These are phyloP conservation scores for Arremon aurantiirostris DNA, from an alignment of 2,797 vertebrate species.

Conservation along the genomic window DNA sequence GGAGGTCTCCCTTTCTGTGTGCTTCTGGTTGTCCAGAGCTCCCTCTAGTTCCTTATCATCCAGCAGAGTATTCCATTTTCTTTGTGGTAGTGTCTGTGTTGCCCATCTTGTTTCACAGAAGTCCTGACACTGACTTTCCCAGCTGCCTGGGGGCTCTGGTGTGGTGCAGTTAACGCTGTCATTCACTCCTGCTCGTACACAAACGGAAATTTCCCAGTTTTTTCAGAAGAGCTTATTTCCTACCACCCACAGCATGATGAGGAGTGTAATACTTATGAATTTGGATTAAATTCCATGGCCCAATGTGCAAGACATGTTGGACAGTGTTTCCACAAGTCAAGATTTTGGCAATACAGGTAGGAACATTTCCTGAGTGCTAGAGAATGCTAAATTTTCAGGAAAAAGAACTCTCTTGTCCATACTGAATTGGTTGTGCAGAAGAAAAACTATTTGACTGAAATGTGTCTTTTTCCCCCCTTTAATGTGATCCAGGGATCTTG, in stretches of 20 bases:
- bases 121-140: background rate
- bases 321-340: background rate
- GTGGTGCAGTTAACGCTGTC: background rate
- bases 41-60: rapidly evolving
- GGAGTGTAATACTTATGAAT: background rate
- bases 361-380: background rate
- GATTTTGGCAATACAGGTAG: background rate
- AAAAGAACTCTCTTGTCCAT: background rate
- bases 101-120: background rate
- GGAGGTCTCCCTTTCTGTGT: background rate
- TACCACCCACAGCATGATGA: background rate
- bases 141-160: background rate
- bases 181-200: background rate
- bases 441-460: background rate
- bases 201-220: background rate
- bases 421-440: background rate
- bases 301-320: background rate
- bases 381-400: background rate
- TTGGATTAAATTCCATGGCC: background rate
- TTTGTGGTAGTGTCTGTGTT: background rate
- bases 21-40: background rate
- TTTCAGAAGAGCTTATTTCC: background rate
- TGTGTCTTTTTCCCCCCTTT: background rate
- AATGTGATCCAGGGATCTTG: background rate
- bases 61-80: background rate